phyloP scores from a whole-genome alignment of 2,888 invertebrate species.

The Brassicogethes aeneus region DNA sequence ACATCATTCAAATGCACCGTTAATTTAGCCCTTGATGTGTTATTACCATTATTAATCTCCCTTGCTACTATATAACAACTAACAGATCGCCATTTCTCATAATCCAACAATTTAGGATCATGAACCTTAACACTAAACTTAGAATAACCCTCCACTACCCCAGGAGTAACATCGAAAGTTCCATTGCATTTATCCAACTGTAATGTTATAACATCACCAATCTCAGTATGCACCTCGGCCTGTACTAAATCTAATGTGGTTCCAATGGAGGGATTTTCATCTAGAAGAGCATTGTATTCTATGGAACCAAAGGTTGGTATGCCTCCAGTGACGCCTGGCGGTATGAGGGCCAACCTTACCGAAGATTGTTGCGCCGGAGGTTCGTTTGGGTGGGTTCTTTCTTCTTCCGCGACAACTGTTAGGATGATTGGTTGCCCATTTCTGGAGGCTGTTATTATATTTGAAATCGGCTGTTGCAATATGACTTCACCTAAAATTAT shows the following conservation, averaged over 20 bases:
- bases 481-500: constrained; percentile 61
- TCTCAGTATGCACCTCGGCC: constrained; percentile 31
- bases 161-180: constrained; percentile 81
- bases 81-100: constrained; percentile 68
- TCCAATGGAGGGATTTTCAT: constrained; percentile 78
- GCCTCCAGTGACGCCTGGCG: constrained; percentile 31
- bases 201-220: constrained; percentile 66
- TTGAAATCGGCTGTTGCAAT: constrained; percentile 63
- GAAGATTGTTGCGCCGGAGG: constrained; percentile 68
- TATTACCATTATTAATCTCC: constrained; percentile 68
- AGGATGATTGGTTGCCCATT: constrained; percentile 77
- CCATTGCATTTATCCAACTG: constrained; percentile 72
- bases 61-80: constrained; percentile 66
- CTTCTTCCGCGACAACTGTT: constrained; percentile 80
- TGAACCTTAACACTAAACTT: constrained; percentile 77
- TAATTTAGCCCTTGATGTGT: constrained; percentile 64
- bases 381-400: constrained; percentile 52
- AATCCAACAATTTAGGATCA: constrained; percentile 75
- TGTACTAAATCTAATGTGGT: constrained; percentile 48
- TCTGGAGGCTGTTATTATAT: constrained; percentile 70
- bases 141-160: constrained; percentile 59
- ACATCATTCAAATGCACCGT: constrained; percentile 75
- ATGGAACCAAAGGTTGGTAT: constrained; percentile 32
- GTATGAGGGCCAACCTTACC: constrained; percentile 73
- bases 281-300: constrained; percentile 65